Base-by-base conservation (phyloP, 2,888 invertebrate genomes). In the Drosophila paranaensis region DNA sequence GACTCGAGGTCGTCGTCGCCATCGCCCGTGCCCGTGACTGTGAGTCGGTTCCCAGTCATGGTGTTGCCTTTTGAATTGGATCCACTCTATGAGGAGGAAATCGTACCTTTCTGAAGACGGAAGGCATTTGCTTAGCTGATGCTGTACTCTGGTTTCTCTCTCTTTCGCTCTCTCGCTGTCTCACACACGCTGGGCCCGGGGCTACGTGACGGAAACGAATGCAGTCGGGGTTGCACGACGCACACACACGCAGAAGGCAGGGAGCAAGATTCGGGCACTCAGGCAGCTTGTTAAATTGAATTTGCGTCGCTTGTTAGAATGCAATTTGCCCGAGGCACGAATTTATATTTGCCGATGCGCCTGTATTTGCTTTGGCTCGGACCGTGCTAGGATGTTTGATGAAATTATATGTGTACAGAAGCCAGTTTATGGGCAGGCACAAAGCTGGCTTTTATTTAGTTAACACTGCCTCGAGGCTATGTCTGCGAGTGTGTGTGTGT, bases 301-400 rank as follows among this genome's bases (percentile, higher is more conserved):
- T 91, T 91, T 85, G 77, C 79, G 64, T 78, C 74, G 91, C 91
- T 91, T 91, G 91, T 91, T 91, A 90, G 86, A 90, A 90, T 82
- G 85, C 90, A 91, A 91, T 91, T 91, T 91, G 91, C 91, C 88
- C 60, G 71, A 70, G 88, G 91, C 90, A 78, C 73, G 75, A 11
- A 39, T 58, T 20, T 75, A 35, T 53, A 25, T 53, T 25, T 53
- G 37, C 62, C 35, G 43, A 60, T 70, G 75, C 65, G 68, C 56
- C 56, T 74, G 50, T 77, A 76, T 86, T 88, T 88, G 60, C 81
- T 81, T 81, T 85, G 51, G 68, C 72, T 64, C 56, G 72, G 56
- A 72, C 74, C 60, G 45, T 30, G 62, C 13, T 33, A 54, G 54
- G 68, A 74, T 48, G 67, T 58, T 73, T 74, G 64, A 81, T 79